Base-by-base conservation (phyloP, 2,113 vertebrate genomes). In the Centropus bengalensis region DNA sequence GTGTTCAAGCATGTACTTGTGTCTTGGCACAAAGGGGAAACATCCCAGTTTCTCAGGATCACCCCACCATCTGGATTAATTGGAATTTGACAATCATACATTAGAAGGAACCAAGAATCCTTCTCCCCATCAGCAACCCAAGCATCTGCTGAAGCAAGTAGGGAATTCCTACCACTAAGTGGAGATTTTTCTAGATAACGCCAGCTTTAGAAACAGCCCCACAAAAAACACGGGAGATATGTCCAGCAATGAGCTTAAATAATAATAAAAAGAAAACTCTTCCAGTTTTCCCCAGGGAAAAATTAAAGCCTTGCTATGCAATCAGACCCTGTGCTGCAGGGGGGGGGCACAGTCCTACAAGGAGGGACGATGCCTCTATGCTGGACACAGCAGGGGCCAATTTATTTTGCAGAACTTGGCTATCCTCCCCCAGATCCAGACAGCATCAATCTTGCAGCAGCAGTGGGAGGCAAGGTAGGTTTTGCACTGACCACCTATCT, bases 401-500 rank as follows among this genome's bases (percentile, higher is more conserved):
- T 86, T 85, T 90, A 68, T 89, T 81, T 78, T 63, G 45, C 54
- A 81, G 79, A 55, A 83, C 1, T 88, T 63, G 64, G 38, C 68
- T 47, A 5, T 76, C 59, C 54, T 66, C 23, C 23, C 33, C 51
- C 51, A 58, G 64, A 36, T 64, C 47, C 73, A 71, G 52, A 86
- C 58, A 75, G 54, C 82, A 90, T 75, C 86, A 86, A 77, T 88
- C 86, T 78, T 71, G 55, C 80, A 82, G 81, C 79, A 89, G 86
- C 73, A 90, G 89, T 7, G 2, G 88, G 82, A 77, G 64, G 58
- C 42, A 86, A 92, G 52, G 79, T 54, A 49, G 49, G 76, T 82
- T 96, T 96, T 90, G 58, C 4, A 5, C 68, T 93, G 94, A 45
- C 82, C 75, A 70, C 73, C 76, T 81, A 83, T 71, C 44, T 90